phyloP scores from a whole-genome alignment of 1,140 invertebrate species.

The Tigriopus japonicus region DNA sequence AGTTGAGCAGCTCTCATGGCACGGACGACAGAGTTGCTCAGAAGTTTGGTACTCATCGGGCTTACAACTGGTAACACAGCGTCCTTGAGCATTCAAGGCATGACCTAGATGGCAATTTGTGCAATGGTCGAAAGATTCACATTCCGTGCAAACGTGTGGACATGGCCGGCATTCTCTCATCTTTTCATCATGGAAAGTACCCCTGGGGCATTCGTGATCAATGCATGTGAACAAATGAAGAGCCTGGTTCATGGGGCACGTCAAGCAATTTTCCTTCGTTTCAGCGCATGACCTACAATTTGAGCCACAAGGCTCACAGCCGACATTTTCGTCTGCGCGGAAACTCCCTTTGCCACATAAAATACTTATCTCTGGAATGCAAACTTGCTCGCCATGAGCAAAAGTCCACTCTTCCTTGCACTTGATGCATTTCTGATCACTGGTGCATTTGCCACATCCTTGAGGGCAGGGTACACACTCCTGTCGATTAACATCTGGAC shows the following conservation, averaged over 20 bases:
- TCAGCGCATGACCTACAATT: neutral
- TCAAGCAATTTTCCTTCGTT: neutral
- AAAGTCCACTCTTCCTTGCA: neutral
- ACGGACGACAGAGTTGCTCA: neutral
- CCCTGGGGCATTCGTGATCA: neutral
- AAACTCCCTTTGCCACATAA: no score
- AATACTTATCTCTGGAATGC: no score
- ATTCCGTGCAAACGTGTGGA: neutral
- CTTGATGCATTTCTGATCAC: neutral
- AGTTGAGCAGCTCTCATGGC: neutral
- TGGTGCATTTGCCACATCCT: neutral
- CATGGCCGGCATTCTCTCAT: neutral
- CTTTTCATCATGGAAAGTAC: neutral
- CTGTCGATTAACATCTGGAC: neutral
- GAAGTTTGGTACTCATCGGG: neutral
- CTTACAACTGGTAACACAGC: neutral
- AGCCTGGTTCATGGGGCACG: neutral
- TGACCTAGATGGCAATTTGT: neutral
- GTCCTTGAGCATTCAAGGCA: neutral
- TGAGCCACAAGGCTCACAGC: neutral
- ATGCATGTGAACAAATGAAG: neutral
- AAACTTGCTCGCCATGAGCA: neutral
- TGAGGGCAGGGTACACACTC: neutral
- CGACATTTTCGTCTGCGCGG: neutral
- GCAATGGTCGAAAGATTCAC: neutral